Evolutionary conservation across 1,140 invertebrate genomes (phyloP).

Genomic region (Philopotamus ludificatus): DNA sequence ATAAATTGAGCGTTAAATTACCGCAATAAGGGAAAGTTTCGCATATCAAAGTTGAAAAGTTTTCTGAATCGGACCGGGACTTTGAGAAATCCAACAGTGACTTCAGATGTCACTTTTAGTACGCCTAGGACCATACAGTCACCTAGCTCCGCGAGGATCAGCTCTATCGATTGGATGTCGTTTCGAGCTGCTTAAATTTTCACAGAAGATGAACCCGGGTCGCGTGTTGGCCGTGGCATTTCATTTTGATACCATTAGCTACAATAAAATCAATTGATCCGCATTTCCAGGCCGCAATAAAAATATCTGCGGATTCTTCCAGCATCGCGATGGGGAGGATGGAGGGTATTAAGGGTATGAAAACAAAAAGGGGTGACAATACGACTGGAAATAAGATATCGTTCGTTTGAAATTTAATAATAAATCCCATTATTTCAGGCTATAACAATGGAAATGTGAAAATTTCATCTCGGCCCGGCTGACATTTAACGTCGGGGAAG

Average conservation of each 20-base stretch:
- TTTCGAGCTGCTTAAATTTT: no score
- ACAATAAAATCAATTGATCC: conserved; percentile 1
- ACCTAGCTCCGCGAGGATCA: no score
- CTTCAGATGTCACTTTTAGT: conserved; percentile 1
- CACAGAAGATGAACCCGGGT: background rate
- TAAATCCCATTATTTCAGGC: no score
- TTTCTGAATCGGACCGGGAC: background rate
- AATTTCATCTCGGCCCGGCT: no score
- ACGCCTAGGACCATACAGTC: no score
- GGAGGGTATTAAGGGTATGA: no score
- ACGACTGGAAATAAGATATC: no score
- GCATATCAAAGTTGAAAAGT: conserved; percentile 20
- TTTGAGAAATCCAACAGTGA: background rate
- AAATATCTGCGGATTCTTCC: background rate
- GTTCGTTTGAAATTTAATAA: no score
- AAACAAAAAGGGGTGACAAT: no score
- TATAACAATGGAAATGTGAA: no score
- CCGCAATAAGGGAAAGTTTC: conserved; percentile 31
- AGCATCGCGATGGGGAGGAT: no score
- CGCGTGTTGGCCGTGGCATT: background rate
- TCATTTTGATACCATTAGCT: background rate
- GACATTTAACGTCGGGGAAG: no score
- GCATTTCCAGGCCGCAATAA: conserved; percentile 11
- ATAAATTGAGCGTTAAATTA: conserved; percentile 36
- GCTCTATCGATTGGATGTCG: background rate